Evolutionary conservation across 1,140 invertebrate species (phyloP).

Genomic region (Oncopeltus fasciatus): DNA sequence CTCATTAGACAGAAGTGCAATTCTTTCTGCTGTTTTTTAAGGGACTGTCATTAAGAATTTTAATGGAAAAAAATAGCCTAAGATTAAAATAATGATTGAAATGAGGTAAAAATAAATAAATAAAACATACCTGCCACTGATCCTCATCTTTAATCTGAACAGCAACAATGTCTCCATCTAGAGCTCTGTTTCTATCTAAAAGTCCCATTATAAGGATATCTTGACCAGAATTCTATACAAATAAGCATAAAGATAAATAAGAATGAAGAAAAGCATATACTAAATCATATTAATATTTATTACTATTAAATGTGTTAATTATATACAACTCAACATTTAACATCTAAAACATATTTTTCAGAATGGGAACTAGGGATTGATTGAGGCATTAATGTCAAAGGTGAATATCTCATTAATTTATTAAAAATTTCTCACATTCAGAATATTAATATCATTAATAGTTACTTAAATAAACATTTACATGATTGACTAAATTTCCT

Average conservation of each 20-base stretch:
- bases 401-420: not conserved
- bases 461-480: no score
- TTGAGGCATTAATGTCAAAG: not conserved
- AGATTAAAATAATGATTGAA: not conserved
- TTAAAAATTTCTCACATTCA: not conserved
- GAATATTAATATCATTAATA: no score
- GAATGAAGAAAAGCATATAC: not conserved
- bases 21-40: no score
- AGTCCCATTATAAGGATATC: conserved; percentile 62
- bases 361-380: not conserved
- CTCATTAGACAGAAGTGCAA: not conserved
- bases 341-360: not conserved
- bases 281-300: not conserved
- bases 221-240: conserved; percentile 34
- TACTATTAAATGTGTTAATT: not conserved
- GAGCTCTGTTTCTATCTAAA: conserved; percentile 56
- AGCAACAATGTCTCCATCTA: conserved; percentile 69
- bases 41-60: no score
- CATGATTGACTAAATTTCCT: no score
- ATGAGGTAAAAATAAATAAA: not conserved
- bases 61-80: no score
- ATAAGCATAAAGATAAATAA: conserved; percentile 11
- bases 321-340: not conserved
- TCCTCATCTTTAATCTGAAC: conserved; percentile 29
- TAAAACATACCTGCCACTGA: conserved; percentile 17